Conservation (phyloP, 2,888 invertebrate species). For the Phyto melanocephala region DNA sequence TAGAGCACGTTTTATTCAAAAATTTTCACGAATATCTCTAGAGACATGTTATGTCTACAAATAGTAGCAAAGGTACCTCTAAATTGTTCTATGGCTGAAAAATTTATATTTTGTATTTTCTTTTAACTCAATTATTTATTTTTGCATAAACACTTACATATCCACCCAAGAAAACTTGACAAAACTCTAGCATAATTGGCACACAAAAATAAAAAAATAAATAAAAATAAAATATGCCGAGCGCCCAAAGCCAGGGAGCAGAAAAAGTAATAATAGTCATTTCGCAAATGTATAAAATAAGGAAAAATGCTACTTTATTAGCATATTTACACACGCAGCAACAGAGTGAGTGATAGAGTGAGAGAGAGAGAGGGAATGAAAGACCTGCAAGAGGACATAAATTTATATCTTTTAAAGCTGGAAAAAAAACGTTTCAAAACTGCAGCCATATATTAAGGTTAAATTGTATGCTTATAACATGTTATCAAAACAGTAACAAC, state of each 20-base stretch:
- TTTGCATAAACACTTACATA: slow-evolving; percentile 29
- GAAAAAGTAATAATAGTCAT: not conserved
- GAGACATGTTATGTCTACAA: too few relatives aligned
- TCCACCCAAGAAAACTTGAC: slow-evolving; percentile 24
- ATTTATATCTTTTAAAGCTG: slow-evolving; percentile 4
- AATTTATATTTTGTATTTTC: not conserved
- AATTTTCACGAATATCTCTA: too few relatives aligned
- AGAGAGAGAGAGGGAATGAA: too few relatives aligned
- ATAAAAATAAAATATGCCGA: too few relatives aligned
- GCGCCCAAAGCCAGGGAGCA: not conserved
- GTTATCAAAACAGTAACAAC: slow-evolving; percentile 32
- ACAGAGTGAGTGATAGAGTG: not conserved
- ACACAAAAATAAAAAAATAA: not conserved
- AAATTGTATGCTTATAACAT: slow-evolving; percentile 51
- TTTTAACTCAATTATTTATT: not conserved
- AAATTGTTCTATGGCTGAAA: too few relatives aligned
- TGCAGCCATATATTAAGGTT: slow-evolving; percentile 33
- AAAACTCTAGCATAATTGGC: slow-evolving; percentile 39
- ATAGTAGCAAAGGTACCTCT: too few relatives aligned
- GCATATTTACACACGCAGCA: slow-evolving; percentile 29
- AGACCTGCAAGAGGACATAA: too few relatives aligned
- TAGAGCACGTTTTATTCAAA: too few relatives aligned
- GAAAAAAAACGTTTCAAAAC: slow-evolving; percentile 11
- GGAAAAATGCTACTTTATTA: slow-evolving; percentile 25
- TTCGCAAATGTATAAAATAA: not conserved